Base-by-base conservation (phyloP, 2,888 invertebrate species). In the Drosophila peninsularis region DNA sequence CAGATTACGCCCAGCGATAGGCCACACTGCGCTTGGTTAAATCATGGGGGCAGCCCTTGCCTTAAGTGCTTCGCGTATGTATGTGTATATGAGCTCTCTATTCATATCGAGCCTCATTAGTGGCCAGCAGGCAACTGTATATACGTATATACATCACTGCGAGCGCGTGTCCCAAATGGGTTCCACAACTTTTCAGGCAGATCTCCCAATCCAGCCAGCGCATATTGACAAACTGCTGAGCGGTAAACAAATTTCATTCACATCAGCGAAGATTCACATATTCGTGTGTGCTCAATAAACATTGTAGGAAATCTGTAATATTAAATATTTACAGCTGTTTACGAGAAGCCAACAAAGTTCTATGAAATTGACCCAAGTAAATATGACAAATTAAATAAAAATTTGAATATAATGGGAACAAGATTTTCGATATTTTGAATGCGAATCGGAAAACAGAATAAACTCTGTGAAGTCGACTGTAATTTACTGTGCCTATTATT, bases 1-100 rank as follows among this genome's bases (percentile, higher is more conserved):
- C 53, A 70, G 70, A 78, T 79, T 66, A 63, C 24, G 62, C 24
- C 63, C 19, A 5, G 27, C 55, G 62, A 70, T 80, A 68, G 57
- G 52, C 32, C 27, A 21, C 56, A 56, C 47, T 13, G 39, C 19
- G 36, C n/a, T 36, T 19, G 9, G 27, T 56, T 17, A 14, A 27
- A 54, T 32, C 34, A 9, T 30, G 62, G 54, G 42, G 53, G 56
- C 24, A 42, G 32, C 4, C n/a, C 37, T 27, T 37, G 39, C 52
- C 53, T 44, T 62, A 53, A 54, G 44, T 52, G 57, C 36, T 52
- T 19, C 2, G 5, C 36, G 62, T 32, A 64, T 45, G n/a, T 7
- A 42, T 27, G 11, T 45, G n/a, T 44, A 44, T 24, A 44, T 21
- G 21, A 5, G 11, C 10, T 11, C 2, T 27, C 11, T 17, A 45